These are phyloP conservation scores for Oceanites oceanicus DNA, from an alignment of 2,113 vertebrate genomes.

Conservation along the genomic window DNA sequence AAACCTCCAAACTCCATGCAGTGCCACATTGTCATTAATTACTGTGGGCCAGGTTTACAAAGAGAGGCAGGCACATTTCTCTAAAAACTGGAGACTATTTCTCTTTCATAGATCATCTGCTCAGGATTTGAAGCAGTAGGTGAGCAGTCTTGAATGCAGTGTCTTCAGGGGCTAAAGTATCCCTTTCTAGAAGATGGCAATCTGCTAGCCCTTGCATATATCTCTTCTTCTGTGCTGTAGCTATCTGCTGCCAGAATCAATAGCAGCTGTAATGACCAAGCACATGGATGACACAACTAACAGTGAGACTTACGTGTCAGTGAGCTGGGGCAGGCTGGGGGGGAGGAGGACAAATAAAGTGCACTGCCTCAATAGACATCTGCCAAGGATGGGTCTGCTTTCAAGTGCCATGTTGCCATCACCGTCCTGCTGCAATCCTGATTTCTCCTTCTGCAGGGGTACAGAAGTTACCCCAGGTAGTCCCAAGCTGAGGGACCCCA, in stretches of 20 bases:
- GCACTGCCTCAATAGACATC: background rate
- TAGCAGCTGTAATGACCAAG: background rate
- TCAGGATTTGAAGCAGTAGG: background rate
- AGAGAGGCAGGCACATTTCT: background rate
- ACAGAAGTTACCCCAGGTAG: background rate
- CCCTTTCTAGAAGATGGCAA: background rate
- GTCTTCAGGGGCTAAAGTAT: background rate
- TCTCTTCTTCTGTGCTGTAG: background rate
- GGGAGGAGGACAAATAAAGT: background rate
- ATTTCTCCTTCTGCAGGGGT: background rate
- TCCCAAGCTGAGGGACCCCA: background rate
- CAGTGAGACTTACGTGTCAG: background rate
- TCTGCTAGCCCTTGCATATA: background rate
- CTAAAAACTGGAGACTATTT: background rate
- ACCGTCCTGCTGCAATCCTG: background rate
- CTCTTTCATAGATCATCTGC: background rate
- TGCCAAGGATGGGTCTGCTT: background rate
- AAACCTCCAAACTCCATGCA: constrained; percentile 37
- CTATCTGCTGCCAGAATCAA: background rate
- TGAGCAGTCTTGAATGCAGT: background rate
- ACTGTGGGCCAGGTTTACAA: background rate
- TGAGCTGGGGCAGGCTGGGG: background rate
- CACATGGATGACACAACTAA: background rate
- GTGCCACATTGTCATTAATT: constrained; percentile 51
- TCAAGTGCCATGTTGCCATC: accelerated